These are phyloP conservation scores for Epinotia ramella DNA, from an alignment of 2,888 invertebrate genomes.

Conservation along the genomic window DNA sequence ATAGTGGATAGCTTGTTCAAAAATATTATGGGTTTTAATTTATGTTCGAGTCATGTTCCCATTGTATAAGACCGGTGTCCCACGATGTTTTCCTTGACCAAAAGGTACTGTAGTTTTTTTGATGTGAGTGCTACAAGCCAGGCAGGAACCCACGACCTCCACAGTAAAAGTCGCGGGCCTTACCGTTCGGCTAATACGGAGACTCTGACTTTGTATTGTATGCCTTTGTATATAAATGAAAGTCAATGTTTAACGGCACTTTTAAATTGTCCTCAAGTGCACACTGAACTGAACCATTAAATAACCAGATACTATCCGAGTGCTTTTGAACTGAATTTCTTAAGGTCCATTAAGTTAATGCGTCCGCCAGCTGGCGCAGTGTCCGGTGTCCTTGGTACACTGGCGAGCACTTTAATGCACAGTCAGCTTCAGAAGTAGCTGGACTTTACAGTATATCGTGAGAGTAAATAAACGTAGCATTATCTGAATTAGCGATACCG, in stretches of 20 bases:
- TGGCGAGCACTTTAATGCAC: slow-evolving; percentile 13
- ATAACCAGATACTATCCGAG: slow-evolving; percentile 21
- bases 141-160: too few relatives aligned
- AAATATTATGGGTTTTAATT: too few relatives aligned
- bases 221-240: too few relatives aligned
- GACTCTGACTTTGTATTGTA: too few relatives aligned
- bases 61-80: too few relatives aligned
- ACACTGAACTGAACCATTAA: slow-evolving; percentile 17
- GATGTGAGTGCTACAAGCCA: too few relatives aligned
- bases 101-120: too few relatives aligned
- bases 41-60: too few relatives aligned
- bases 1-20: too few relatives aligned
- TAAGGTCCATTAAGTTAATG: slow-evolving; percentile 38
- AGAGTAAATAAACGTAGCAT: not conserved
- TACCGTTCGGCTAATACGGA: too few relatives aligned
- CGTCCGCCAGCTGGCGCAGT: slow-evolving; percentile 26
- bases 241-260: slow-evolving; percentile 11
- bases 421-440: not conserved
- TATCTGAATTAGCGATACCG: not conserved
- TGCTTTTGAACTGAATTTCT: slow-evolving; percentile 40
- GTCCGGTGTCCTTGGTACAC: slow-evolving; percentile 35
- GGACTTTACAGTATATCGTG: not conserved
- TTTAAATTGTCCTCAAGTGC: slow-evolving; percentile 9
- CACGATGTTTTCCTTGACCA: too few relatives aligned
- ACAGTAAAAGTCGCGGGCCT: too few relatives aligned